Base-by-base conservation (phyloP, 1,140 invertebrate genomes). In the Drosophila pruinosa region DNA sequence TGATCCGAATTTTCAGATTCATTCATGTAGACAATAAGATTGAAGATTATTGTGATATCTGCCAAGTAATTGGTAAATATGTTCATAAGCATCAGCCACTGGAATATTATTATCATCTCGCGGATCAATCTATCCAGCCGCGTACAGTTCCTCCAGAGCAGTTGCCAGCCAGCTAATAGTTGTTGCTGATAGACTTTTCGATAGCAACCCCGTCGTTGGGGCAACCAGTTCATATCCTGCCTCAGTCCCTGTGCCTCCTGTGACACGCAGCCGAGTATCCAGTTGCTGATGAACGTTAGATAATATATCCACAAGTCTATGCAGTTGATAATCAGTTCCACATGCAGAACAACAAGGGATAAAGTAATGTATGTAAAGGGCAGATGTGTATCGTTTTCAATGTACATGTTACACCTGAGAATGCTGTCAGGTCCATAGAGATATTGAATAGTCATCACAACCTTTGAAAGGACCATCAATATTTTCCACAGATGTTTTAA, bases 61-160 rank as follows among this genome's bases (percentile, higher is more conserved):
- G 58, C 62, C 4, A 86, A 36, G 34, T 88, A 86, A 4, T 39
- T 78, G 17, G 59, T 57, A 0, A 72, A 59, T n/a, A 86, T 5
- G 28, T 81, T 74, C 0, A 72, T 39, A 0, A 86, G 63, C 6
- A 86, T 4, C 28, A 78, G 82, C 65, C 63, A 72, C 3, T 78
- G 58, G 2, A 64, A 78, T 5, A 82, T 19, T 0, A 65, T 5
- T 7, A 78, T 12, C 1, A 75, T 17, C 21, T 82, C 52, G 0
- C 1, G 0, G 0, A 69, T 28, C 1, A 88, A 14, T 3, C 5
- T 28, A 6, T 78, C 58, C 47, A 88, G 15, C 0, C 48, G 71
- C 12, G 36, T n/a, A 1, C 67, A 62, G 5, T 43, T 41, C 0
- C 8, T 21, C 74, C 82, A 88, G 14, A 88, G 50, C 0, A 15